Evolutionary conservation across 2,888 invertebrate species (phyloP), one percentile per base, ranked within the genome.

Genomic region (Liodrosophila aerea): DNA sequence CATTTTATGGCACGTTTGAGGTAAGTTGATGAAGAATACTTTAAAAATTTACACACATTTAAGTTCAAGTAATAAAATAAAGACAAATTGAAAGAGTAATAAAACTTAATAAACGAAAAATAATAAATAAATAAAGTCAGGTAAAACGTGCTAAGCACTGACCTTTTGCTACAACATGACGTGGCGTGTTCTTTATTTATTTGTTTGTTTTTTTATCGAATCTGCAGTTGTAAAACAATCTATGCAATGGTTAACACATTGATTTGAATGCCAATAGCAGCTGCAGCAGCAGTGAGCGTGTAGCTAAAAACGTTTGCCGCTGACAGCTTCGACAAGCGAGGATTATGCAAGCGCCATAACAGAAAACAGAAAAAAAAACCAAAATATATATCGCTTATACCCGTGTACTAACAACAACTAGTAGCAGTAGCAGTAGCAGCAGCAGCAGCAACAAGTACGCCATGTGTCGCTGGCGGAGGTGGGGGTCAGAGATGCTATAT

Each of bases 241-340:
- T 54, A 59, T 46, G 68, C 74, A 57, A 73, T 63, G 22, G 62
- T 46, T 69, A 60, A 78, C 83, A 66, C 75, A 77, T 80, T 75
- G 77, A 80, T 81, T 83, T 81, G 75, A 81, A 73, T 83, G 84
- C 75, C 84, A 81, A 80, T 75, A 77, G 62, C 80, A 81, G 83
- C 76, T 73, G 76, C 73, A 67, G 40, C 53, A 52, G 33, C 53
- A 61, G 36, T 47, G 57, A n/a, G 39, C 7, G 7, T 22, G 8
- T 1, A 36, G 36, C 22, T 30, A 63, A 15, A 13, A 31, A 33
- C 64, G 50, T 41, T n/a, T 50, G 62, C 39, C 51, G 76, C 77
- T 75, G 83, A 76, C 80, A 76, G 83, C 56, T 80, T 71, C 74
- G 76, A 78, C 76, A 78, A 64, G 65, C 73, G 68, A 60, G 82